These are phyloP conservation scores for Guaruba guarouba DNA, from an alignment of 2,113 vertebrate species.

Conservation along the genomic window DNA sequence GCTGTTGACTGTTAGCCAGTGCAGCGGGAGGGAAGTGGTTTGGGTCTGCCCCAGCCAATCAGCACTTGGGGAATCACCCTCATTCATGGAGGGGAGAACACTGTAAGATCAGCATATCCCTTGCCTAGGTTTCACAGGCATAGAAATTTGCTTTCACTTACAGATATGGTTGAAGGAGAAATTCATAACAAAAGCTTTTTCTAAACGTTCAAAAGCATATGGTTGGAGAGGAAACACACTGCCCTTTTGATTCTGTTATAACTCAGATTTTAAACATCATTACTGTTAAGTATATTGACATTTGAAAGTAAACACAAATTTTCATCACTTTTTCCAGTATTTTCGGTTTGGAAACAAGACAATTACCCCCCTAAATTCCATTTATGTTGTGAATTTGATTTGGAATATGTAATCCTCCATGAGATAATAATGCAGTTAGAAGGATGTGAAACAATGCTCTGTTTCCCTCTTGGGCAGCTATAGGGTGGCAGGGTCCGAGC, in stretches of 20 bases:
- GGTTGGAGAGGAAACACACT: neutral
- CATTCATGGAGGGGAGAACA: neutral
- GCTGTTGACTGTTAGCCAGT: neutral
- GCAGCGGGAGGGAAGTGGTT: neutral
- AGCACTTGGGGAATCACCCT: accelerated
- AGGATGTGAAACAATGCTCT: accelerated
- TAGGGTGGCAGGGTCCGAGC: accelerated
- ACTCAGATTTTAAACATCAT: neutral
- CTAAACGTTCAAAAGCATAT: accelerated
- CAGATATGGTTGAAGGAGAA: neutral
- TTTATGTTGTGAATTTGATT: neutral
- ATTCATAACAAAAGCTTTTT: neutral
- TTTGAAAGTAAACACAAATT: neutral
- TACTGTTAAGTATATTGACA: neutral
- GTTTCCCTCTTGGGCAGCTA: neutral
- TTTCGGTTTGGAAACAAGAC: neutral
- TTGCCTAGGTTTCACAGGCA: accelerated
- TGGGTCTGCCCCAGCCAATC: neutral
- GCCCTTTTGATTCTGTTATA: neutral
- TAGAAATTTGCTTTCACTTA: neutral
- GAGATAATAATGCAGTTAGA: neutral
- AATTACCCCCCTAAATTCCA: neutral
- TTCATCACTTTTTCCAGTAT: neutral
- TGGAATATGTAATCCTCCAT: neutral
- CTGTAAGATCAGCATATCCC: neutral